Evolutionary conservation across 2,113 vertebrate genomes (phyloP).

Genomic region (Psammodynastes pulverulentus): DNA sequence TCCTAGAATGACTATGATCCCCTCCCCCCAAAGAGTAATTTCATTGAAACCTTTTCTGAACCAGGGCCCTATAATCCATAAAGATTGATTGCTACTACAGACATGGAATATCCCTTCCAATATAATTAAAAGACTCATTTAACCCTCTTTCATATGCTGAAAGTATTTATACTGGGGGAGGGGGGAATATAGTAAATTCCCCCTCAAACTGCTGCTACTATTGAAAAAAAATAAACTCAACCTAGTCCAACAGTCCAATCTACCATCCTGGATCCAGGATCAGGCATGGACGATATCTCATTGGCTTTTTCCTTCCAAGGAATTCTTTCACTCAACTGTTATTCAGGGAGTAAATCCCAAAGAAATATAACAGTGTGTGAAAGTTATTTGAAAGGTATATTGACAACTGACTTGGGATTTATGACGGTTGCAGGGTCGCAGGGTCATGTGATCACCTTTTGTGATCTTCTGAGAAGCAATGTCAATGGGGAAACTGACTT

Average conservation of each 20-base stretch:
- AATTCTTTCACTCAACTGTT: background rate
- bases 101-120: slow-evolving; percentile 51
- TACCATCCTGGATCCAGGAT: too few relatives aligned
- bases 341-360: background rate
- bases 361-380: background rate
- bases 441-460: background rate
- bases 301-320: background rate
- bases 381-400: background rate
- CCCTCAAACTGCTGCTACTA: too few relatives aligned
- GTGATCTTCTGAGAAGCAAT: background rate
- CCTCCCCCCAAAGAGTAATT: background rate
- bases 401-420: too few relatives aligned
- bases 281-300: background rate
- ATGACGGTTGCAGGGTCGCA: background rate
- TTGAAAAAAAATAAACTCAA: background rate
- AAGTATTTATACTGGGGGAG: slow-evolving; percentile 45
- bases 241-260: background rate
- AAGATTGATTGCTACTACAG: slow-evolving; percentile 64
- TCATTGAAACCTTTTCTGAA: background rate
- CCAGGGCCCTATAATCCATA: slow-evolving; percentile 57
- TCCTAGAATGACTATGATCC: background rate
- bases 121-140: slow-evolving; percentile 57
- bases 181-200: background rate
- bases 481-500: background rate
- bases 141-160: slow-evolving; percentile 60